phyloP scores from a whole-genome alignment of 1,140 invertebrate species.

The Triops cancriformis region DNA sequence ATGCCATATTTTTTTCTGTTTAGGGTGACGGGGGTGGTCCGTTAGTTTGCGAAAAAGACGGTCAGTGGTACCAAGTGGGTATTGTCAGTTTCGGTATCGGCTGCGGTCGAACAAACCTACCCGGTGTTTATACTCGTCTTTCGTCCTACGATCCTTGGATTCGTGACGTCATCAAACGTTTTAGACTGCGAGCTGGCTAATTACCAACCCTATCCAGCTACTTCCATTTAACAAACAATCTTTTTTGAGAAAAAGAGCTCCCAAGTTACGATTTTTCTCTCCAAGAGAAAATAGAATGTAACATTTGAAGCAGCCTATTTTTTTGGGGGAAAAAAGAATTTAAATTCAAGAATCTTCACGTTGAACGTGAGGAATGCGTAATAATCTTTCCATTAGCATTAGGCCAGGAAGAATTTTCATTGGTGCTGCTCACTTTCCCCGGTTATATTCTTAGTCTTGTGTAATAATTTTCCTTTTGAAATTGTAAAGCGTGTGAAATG shows the following conservation, averaged over 20 bases:
- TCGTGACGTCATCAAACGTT: constrained; percentile 29
- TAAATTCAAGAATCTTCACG: not conserved
- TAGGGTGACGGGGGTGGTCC: constrained; percentile 63
- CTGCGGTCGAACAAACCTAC: constrained; percentile 48
- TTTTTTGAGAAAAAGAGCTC: not conserved
- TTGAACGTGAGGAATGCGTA: not conserved
- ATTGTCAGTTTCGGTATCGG: constrained; percentile 56
- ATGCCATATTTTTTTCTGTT: constrained; percentile 10
- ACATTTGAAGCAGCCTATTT: not conserved
- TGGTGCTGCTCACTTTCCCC: not conserved
- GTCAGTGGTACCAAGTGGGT: constrained; percentile 49
- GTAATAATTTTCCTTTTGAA: no score
- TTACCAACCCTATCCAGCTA: not conserved
- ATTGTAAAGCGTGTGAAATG: no score
- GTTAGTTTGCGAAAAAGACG: constrained; percentile 49
- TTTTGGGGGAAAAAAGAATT: not conserved
- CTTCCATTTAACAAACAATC: not conserved
- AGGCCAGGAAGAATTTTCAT: not conserved
- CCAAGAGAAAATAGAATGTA: not conserved
- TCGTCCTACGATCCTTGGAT: constrained; percentile 41
- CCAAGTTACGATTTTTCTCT: not conserved
- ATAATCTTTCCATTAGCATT: not conserved
- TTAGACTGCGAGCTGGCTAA: constrained; percentile 20
- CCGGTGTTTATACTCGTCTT: constrained; percentile 55
- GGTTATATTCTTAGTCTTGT: no score